Conservation (phyloP, 2,888 invertebrate species). For the Gryllus longicercus region DNA sequence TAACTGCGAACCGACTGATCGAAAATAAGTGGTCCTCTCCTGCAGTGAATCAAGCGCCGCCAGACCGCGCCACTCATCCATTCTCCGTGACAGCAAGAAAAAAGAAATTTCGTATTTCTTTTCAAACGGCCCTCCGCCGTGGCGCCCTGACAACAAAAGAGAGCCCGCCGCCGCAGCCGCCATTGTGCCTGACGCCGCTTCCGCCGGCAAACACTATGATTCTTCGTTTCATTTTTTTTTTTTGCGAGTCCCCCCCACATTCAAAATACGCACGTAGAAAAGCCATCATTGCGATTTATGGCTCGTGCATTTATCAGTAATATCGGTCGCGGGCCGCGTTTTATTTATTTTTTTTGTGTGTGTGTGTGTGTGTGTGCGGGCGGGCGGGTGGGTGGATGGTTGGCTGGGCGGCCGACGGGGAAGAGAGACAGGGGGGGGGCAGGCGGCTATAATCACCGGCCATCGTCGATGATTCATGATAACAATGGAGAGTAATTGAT, state of each 20-base stretch:
- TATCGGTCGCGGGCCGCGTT: background rate
- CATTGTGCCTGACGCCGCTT: background rate
- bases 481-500: background rate
- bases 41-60: background rate
- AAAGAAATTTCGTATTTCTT: conserved; percentile 17
- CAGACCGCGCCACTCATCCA: background rate
- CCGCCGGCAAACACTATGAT: background rate
- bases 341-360: background rate
- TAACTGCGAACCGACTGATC: background rate
- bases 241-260: background rate
- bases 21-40: conserved; percentile 17
- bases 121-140: background rate
- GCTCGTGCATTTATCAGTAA: conserved; percentile 6
- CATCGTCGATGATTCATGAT: background rate
- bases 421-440: background rate
- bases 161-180: background rate
- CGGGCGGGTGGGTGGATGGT: too few relatives aligned
- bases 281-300: conserved; percentile 11
- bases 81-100: conserved; percentile 5
- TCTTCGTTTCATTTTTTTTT: conserved; percentile 17
- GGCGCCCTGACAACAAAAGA: background rate
- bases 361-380: too few relatives aligned
- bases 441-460: background rate
- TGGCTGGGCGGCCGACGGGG: too few relatives aligned
- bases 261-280: conserved; percentile 17